Evolutionary conservation across 2,888 invertebrate genomes (phyloP).

Genomic region (Chalcosyrphus nemorum): DNA sequence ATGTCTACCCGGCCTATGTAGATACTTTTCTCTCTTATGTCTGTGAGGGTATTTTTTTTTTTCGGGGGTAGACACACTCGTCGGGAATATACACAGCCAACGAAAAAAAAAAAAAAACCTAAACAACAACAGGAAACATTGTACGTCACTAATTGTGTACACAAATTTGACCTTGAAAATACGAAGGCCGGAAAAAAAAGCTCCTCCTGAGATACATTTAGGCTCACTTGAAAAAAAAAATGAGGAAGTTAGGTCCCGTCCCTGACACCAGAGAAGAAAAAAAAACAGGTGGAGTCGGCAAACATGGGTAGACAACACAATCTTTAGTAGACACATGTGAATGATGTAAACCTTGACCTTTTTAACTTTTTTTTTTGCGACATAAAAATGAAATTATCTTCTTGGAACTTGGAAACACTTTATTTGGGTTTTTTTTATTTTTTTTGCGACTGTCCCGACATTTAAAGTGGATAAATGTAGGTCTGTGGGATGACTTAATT

Average conservation of each 20-base stretch:
- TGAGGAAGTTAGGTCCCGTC: neutral
- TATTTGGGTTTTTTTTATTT: too few species aligned
- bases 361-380: slow-evolving; percentile 25
- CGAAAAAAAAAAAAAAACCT: neutral
- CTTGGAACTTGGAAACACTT: slow-evolving; percentile 1
- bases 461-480: slow-evolving; percentile 21
- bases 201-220: slow-evolving; percentile 21
- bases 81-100: neutral
- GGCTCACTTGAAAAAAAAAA: slow-evolving; percentile 24
- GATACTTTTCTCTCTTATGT: slow-evolving; percentile 16
- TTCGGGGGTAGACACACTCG: neutral
- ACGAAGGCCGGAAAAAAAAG: slow-evolving; percentile 33
- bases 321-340: slow-evolving; percentile 4
- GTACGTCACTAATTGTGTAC: slow-evolving; percentile 65
- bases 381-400: slow-evolving; percentile 17
- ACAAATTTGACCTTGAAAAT: slow-evolving; percentile 63
- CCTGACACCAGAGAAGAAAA: too few species aligned
- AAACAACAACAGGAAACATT: slow-evolving; percentile 34
- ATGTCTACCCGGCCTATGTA: slow-evolving; percentile 5
- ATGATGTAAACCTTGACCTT: slow-evolving; percentile 64
- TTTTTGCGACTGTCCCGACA: neutral
- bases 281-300: slow-evolving; percentile 4
- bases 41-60: neutral
- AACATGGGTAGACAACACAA: slow-evolving; percentile 34
- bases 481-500: slow-evolving; percentile 42